Evolutionary conservation across 2,888 invertebrate species (phyloP), one percentile per base, ranked within the genome.

Genomic region (Augiades crinisus): DNA sequence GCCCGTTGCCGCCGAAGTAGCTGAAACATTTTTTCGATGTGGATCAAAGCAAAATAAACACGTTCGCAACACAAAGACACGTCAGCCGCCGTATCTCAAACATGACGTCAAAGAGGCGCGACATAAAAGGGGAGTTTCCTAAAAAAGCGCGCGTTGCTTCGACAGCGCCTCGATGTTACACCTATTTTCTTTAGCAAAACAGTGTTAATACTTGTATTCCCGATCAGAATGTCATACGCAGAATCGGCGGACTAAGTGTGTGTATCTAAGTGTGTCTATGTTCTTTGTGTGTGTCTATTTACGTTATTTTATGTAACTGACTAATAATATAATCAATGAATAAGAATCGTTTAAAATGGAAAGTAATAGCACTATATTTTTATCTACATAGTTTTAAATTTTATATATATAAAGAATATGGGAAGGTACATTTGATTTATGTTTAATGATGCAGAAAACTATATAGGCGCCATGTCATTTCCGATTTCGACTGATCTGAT

Each of bases 51-150:
- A 54, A 59, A 43, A 53, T 43, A 43, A 57, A 58, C 45, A 55
- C 27, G 44, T 27, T 61, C 58, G 66, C 55, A 53, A 56, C 64
- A 45, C 53, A 56, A 61, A 53, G 46, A 50, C 37, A 44, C 44
- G 55, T 55, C 55, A 45, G 44, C 37, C 47, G 44, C 40, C 38
- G 40, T 47, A 44, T 53, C 47, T 21, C 54, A 54, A 52, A 54
- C 45, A 31, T 49, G 52, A 54, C 54, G 49, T 49, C 46, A 49
- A 47, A 45, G 45, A 37, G 45, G 21, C 44, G 19, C 14, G 40
- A 34, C 43, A 44, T 47, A 44, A 56, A 56, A 31, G 49, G 34
- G 37, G 19, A 30, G 30, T 34, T 47, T 47, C 47, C 38, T 40
- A 44, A 47, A 47, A 50, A 49, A 47, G 14, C 24, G n/a, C 47